Percentiles rank a stretch among this genome's conserved stretches.
phyloP scores from a whole-genome alignment of 1,140 invertebrate genomes.

The Drosophila lacertosa region DNA sequence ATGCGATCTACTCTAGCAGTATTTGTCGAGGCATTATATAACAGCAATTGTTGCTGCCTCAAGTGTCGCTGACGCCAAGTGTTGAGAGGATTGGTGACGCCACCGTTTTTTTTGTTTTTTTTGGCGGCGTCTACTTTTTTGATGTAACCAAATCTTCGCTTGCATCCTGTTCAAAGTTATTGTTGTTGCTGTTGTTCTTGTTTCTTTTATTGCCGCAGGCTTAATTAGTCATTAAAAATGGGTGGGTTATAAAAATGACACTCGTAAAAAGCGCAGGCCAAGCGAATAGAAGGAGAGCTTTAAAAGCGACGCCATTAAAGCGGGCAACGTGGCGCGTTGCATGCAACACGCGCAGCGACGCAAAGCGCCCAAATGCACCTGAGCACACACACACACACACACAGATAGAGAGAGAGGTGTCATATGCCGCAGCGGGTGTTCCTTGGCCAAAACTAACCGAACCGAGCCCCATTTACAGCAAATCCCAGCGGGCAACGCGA shows the following conservation, averaged over 20 bases:
- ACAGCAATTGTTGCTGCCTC: conserved; percentile 12
- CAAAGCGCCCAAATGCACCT: conserved; percentile 62
- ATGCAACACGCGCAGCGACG: conserved; percentile 56
- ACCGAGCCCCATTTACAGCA: conserved; percentile 38
- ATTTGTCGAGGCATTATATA: conserved; percentile 20
- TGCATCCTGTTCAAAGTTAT: conserved; percentile 46
- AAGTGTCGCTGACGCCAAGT: conserved; percentile 46
- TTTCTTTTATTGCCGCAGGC: conserved; percentile 19
- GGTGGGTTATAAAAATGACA: conserved; percentile 74
- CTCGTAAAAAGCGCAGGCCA: conserved; percentile 55
- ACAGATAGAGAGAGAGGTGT: conserved; percentile 48
- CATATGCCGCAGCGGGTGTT: conserved; percentile 76
- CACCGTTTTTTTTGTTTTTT: too few relatives aligned
- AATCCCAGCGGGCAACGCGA: conserved; percentile 76
- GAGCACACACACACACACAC: conserved; percentile 50
- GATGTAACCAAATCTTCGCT: conserved; percentile 39
- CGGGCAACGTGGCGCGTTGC: conserved; percentile 53
- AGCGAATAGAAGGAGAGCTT: conserved; percentile 57
- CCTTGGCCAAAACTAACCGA: conserved; percentile 49
- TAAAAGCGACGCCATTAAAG: conserved; percentile 79
- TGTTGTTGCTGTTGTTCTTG: background rate
- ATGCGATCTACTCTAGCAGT: conserved; percentile 38
- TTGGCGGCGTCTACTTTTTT: conserved; percentile 30
- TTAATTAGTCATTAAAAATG: conserved; percentile 76
- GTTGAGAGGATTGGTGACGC: conserved; percentile 8